phyloP scores from a whole-genome alignment of 1,140 invertebrate genomes.

The Helicorthomorpha holstii region DNA sequence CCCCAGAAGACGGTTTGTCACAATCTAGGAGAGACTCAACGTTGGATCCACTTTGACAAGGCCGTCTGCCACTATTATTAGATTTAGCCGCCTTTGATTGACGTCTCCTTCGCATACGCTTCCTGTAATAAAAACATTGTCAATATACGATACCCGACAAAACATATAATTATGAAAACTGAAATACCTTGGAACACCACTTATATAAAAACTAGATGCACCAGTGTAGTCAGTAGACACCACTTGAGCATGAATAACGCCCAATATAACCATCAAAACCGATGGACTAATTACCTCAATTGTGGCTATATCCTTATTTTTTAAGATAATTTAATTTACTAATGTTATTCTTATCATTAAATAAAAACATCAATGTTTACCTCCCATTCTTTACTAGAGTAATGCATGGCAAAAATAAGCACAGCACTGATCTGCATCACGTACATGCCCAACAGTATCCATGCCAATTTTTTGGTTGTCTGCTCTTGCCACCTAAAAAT shows the following conservation, averaged over 20 bases:
- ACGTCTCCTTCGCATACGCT: background rate
- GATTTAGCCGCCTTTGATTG: background rate
- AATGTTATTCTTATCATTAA: no score
- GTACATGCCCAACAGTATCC: no score
- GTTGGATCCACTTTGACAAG: background rate
- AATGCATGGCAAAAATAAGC: no score
- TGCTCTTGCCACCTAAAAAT: no score
- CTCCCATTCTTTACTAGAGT: no score
- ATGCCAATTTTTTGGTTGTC: no score
- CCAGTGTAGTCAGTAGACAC: slow-evolving; percentile 25
- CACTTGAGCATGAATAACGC: slow-evolving; percentile 78
- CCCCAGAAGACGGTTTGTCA: background rate
- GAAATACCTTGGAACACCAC: background rate
- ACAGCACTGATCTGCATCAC: no score
- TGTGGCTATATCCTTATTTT: background rate
- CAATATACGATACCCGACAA: background rate
- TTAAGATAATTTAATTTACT: background rate
- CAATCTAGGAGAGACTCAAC: background rate
- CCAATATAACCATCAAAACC: slow-evolving; percentile 58
- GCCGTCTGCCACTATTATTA: background rate
- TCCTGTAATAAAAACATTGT: background rate
- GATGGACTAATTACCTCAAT: slow-evolving; percentile 56
- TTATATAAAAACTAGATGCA: slow-evolving; percentile 1
- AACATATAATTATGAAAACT: background rate
- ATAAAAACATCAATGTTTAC: no score